Conservation (phyloP, 2,888 invertebrate species). For the Pyrgus malvae region DNA sequence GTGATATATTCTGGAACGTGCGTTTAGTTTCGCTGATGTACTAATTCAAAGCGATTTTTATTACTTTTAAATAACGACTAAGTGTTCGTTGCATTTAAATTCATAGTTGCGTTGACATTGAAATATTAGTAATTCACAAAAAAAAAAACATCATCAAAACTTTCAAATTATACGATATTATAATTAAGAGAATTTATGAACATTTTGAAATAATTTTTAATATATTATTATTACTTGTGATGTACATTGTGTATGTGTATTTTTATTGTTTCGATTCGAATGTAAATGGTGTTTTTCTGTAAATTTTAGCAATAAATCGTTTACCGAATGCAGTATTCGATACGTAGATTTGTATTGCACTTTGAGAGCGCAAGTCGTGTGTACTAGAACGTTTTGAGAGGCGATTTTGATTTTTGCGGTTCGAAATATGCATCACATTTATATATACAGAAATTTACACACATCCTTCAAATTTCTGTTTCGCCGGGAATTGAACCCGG, state of each 20-base stretch:
- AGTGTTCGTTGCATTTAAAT: conserved; percentile 11
- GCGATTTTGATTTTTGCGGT: not conserved
- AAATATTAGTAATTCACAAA: not conserved
- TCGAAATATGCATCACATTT: not conserved
- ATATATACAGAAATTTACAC: not conserved
- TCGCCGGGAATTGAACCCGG: too few relatives aligned
- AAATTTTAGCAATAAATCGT: conserved; percentile 56
- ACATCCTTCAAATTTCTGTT: too few relatives aligned
- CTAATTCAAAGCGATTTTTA: not conserved
- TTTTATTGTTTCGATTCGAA: conserved; percentile 6
- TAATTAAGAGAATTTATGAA: conserved; percentile 9
- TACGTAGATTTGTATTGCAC: conserved; percentile 38
- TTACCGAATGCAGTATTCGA: conserved; percentile 65
- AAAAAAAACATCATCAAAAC: conserved; percentile 31
- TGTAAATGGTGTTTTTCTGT: conserved; percentile 40
- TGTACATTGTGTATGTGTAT: conserved; percentile 19
- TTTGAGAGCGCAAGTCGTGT: conserved; percentile 10
- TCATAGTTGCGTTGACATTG: not conserved
- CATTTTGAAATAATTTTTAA: conserved; percentile 14
- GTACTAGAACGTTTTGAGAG: not conserved
- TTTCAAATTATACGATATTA: conserved; percentile 10
- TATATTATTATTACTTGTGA: conserved; percentile 14
- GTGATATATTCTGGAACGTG: conserved; percentile 36
- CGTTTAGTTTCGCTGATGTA: conserved; percentile 40
- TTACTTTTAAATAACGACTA: not conserved